These are phyloP conservation scores for Apis laboriosa DNA, from an alignment of 1,140 invertebrate species.

Conservation along the genomic window DNA sequence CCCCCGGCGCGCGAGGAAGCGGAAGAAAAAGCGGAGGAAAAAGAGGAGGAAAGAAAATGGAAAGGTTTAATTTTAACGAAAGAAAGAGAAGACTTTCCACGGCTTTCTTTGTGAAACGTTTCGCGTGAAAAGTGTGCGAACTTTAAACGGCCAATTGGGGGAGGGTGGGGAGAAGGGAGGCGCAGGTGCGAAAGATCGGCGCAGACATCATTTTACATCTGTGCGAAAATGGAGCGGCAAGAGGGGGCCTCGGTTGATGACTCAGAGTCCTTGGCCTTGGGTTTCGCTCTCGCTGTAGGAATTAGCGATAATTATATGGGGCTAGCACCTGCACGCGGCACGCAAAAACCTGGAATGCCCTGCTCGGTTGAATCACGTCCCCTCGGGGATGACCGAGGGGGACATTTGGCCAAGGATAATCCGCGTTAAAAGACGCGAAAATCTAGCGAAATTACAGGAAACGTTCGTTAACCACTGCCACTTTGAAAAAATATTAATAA, in stretches of 20 bases:
- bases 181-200: conserved; percentile 53
- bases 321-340: conserved; percentile 67
- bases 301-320: conserved; percentile 69
- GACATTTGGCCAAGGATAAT: background rate
- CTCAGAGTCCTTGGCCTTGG: conserved; percentile 64
- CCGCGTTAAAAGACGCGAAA: background rate
- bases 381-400: conserved; percentile 15
- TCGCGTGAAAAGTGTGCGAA: background rate
- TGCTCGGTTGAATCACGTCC: conserved; percentile 41
- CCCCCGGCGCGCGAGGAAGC: no score
- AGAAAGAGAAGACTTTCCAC: background rate
- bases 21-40: no score
- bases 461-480: no score
- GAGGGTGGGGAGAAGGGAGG: background rate
- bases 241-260: conserved; percentile 44
- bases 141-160: conserved; percentile 26
- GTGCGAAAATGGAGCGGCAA: conserved; percentile 51
- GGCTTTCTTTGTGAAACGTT: background rate
- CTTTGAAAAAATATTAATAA: no score
- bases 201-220: conserved; percentile 43
- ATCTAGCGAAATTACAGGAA: background rate
- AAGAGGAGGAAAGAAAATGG: no score
- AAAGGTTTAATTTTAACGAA: no score
- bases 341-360: conserved; percentile 55
- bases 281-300: conserved; percentile 68